Base-by-base conservation (phyloP, 2,113 vertebrate genomes). In the Panthera leo region DNA sequence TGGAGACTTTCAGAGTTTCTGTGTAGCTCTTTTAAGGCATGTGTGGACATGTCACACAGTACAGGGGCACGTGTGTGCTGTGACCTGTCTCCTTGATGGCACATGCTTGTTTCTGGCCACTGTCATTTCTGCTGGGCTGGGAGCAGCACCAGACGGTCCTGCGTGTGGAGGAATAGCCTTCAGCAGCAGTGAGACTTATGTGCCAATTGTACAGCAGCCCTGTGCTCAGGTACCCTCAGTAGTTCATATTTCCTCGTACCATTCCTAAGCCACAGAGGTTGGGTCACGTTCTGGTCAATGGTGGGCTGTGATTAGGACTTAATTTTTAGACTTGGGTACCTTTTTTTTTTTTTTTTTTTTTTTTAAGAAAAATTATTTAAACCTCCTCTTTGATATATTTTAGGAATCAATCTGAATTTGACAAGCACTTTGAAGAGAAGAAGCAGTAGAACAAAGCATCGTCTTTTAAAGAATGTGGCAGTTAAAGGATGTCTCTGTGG, bases 1-100 rank as follows among this genome's bases (percentile, higher is more conserved):
- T 29, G 15, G 71, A 84, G 71, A n/a, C 36, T 11, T 29, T 61
- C 4, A 21, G 8, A 36, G 29, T 53, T 7, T 21, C 29, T 25
- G 5, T 2, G 5, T 5, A 9, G 25, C 21, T 12, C 0, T 53
- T 67, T 34, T 13, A 16, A 58, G 76, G 67, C 45, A 12, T 27
- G 4, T 53, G 31, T 79, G 89, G 58, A 36, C 9, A 31, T 11
- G 19, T 65, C 34, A 21, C 63, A 25, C 27, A 58, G 27, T 5
- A 25, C 51, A 42, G n/a, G 71, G 45, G 9, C 9, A 5, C 1
- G 0, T 16, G 15, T 55, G 42, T 42, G 3, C 53, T 45, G 11
- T 87, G 94, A 45, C 42, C 39, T 8, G 42, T 29, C 73, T 75
- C 21, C 36, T 39, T 25, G 75, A 78, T 3, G 27, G 18, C 14